Evolutionary conservation across 2,113 vertebrate genomes (phyloP), one percentile per base, ranked within the genome.

Genomic region (Pardalotus punctatus): DNA sequence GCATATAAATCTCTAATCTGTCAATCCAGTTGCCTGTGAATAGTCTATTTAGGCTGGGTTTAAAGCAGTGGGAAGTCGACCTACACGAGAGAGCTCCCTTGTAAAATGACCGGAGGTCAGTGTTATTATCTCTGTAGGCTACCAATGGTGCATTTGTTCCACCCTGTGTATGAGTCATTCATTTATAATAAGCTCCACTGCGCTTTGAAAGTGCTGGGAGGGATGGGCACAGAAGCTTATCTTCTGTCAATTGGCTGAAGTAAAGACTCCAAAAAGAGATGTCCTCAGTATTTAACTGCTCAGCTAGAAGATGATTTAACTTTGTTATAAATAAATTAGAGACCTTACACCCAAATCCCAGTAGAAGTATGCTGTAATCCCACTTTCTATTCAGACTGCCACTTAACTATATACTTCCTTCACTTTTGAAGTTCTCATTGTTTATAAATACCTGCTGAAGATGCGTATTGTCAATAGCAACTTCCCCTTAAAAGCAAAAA

Each of bases 11-110:
- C 90, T 92, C 91, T 90, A 48, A 70, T 88, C 88, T 78, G 74
- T 90, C 93, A 88, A 66, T 86, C 64, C 82, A 77, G 64, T 35
- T 67, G 84, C 70, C 93, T 25, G 12, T 78, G 95, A 96, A 94
- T 65, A 61, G 93, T 86, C 90, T 94, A 83, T 87, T 95, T 93
- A 88, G 71, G 70, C 91, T 83, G 87, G 85, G 93, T 93, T 97
- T 64, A 92, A 92, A 97, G 88, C 96, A 93, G 94, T 94, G 94
- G 96, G 96, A 96, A 95, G 93, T 93, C 58, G 58, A 97, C 90
- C 95, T 97, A 94, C 40, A 72, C 38, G 38, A 70, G 64, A 94
- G 78, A 65, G 50, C 47, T 94, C 77, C 86, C 96, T 97, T 94
- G 93, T 95, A 92, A 73, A 94, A 74, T 66, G 95, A 90, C 81